These are phyloP conservation scores for human (Homo sapiens) DNA, from an alignment of 2,113 vertebrate genomes.

Conservation along the genomic window DNA sequence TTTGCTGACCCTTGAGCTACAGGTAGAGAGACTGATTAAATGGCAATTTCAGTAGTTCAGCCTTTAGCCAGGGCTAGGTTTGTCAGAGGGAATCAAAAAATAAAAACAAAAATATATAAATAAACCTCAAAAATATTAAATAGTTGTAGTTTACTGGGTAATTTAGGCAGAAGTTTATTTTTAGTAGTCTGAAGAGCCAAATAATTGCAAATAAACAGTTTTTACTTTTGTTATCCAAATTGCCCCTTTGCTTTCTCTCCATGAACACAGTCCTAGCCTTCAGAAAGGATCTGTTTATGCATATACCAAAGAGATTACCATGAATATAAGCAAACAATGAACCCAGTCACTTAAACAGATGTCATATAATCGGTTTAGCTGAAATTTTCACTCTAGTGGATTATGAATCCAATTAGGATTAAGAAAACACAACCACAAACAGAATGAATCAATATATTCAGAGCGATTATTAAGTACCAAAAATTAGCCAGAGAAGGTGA, in stretches of 20 bases:
- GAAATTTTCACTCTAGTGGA: conserved; percentile 1
- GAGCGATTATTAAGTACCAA: neutral
- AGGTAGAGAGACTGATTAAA: neutral
- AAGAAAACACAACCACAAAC: neutral
- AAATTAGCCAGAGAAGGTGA: neutral
- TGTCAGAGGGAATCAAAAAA: neutral
- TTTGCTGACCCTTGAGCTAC: neutral
- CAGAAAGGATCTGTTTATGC: neutral
- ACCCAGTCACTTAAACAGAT: neutral
- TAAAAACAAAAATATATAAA: neutral
- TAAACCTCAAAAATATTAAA: neutral
- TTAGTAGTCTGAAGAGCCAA: neutral
- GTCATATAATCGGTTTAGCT: neutral
- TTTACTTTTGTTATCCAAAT: neutral
- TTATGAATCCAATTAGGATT: neutral
- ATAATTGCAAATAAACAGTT: neutral
- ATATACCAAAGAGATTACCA: neutral
- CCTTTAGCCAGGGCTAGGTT: neutral
- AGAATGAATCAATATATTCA: neutral
- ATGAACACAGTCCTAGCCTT: neutral
- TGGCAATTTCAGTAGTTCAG: neutral
- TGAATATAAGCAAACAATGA: neutral
- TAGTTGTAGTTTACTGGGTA: neutral
- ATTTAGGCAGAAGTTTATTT: neutral
- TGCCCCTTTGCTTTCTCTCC: neutral